Evolutionary conservation across 2,113 vertebrate species (phyloP).

Genomic region (Pollachius pollachius): DNA sequence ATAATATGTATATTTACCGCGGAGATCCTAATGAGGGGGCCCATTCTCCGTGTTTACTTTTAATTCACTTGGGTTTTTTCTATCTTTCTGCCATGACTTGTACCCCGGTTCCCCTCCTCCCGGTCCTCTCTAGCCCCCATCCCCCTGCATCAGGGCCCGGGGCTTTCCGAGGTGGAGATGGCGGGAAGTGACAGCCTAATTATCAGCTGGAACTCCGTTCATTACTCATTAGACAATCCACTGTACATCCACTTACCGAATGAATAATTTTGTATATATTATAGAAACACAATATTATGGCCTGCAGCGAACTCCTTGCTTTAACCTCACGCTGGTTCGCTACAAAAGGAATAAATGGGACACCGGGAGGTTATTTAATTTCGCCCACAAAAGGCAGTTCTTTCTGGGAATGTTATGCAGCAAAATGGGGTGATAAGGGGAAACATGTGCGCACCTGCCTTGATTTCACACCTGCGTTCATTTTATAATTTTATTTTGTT

Average conservation of each 20-base stretch:
- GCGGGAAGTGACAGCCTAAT: slow-evolving; percentile 82
- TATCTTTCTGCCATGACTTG: slow-evolving; percentile 1
- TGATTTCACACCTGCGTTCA: slow-evolving; percentile 25
- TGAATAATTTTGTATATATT: slow-evolving; percentile 85
- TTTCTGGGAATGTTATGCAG: slow-evolving; percentile 63
- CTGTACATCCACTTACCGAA: slow-evolving; percentile 79
- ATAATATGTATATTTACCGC: slow-evolving; percentile 31
- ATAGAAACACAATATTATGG: slow-evolving; percentile 76
- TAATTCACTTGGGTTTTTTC: slow-evolving; percentile 39
- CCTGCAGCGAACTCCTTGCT: slow-evolving; percentile 73
- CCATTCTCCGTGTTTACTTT: slow-evolving; percentile 42
- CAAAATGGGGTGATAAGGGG: slow-evolving; percentile 51
- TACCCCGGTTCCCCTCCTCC: slow-evolving; percentile 2
- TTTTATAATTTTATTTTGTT: slow-evolving; percentile 10
- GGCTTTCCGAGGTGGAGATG: slow-evolving; percentile 65
- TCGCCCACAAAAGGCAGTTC: slow-evolving; percentile 64
- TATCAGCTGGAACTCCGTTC: slow-evolving; percentile 76
- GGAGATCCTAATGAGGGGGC: slow-evolving; percentile 18
- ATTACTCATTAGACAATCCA: slow-evolving; percentile 82
- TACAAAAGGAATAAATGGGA: slow-evolving; percentile 68
- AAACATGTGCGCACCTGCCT: slow-evolving; percentile 69
- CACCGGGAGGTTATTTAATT: slow-evolving; percentile 61
- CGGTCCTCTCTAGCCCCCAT: slow-evolving; percentile 17
- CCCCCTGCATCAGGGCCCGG: slow-evolving; percentile 52
- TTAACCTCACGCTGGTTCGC: slow-evolving; percentile 73